A percentile compares a stretch with the other conserved stretches of the same genome.
Conservation (phyloP, 2,113 vertebrate species). For the Diadophis punctatus region DNA sequence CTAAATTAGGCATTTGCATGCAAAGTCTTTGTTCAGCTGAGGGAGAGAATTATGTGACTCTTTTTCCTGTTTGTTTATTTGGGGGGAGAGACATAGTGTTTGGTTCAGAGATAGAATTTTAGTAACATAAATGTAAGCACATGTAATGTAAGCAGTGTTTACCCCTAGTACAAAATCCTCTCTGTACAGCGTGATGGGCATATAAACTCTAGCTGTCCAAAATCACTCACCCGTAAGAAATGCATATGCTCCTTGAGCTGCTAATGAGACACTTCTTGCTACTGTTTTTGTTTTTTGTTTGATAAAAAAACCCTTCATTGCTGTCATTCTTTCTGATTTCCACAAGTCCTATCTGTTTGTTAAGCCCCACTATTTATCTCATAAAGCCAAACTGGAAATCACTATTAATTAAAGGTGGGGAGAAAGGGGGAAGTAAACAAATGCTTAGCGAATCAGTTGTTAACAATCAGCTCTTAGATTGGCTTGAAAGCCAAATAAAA, state of each 20-base stretch:
- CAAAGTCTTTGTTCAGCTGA: background rate
- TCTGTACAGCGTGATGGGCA: background rate
- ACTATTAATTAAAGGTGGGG: slow-evolving; percentile 29
- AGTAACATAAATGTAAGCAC: background rate
- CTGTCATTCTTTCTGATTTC: background rate
- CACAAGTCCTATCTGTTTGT: background rate
- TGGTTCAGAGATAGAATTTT: background rate
- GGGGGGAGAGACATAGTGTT: background rate
- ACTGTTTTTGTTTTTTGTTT: background rate
- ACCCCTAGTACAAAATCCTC: background rate
- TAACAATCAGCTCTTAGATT: slow-evolving; percentile 39
- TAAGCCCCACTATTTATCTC: slow-evolving; percentile 29
- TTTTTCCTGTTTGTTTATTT: background rate
- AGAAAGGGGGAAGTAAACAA: slow-evolving; percentile 13
- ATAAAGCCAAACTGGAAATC: slow-evolving; percentile 41
- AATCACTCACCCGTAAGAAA: background rate
- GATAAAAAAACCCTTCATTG: background rate
- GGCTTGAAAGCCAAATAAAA: slow-evolving; percentile 42
- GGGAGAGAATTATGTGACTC: background rate
- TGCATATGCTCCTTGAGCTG: background rate
- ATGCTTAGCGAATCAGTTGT: slow-evolving; percentile 45
- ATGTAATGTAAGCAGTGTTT: background rate
- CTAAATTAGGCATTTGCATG: background rate
- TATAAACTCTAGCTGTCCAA: background rate
- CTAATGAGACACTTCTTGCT: background rate